Evolutionary conservation across 2,113 vertebrate genomes (phyloP).

Genomic region (Odontesthes bonariensis): DNA sequence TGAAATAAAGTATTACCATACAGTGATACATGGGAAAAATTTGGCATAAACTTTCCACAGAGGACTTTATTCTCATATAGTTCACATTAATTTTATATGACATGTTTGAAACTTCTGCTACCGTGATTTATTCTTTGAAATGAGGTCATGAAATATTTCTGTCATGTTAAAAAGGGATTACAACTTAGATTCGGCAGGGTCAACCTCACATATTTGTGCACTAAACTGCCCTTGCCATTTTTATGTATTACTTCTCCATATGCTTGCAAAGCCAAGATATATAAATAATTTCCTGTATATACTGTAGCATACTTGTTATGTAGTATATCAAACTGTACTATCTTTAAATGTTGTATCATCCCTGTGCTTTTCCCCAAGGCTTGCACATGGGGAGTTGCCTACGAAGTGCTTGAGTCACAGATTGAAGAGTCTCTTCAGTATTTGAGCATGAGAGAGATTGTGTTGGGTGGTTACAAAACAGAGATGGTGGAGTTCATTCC

Average conservation of each 20-base stretch:
- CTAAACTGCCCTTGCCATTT: not conserved
- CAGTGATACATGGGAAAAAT: not conserved
- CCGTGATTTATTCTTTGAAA: not conserved
- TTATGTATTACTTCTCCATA: not conserved
- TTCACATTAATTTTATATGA: not conserved
- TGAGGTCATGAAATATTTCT: not conserved
- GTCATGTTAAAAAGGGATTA: not conserved
- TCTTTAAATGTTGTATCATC: not conserved
- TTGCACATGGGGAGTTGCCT: slow-evolving; percentile 95
- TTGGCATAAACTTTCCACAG: not conserved
- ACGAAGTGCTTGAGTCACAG: slow-evolving; percentile 88
- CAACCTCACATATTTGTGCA: not conserved
- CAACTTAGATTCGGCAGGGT: not conserved
- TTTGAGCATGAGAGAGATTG: slow-evolving; percentile 89
- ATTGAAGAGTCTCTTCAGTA: slow-evolving; percentile 88
- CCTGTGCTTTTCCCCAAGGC: slow-evolving; percentile 66
- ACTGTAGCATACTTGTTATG: not conserved
- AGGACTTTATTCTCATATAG: not conserved
- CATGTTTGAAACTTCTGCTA: not conserved
- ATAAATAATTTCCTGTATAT: not conserved
- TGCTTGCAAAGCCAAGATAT: not conserved
- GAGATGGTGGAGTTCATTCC: slow-evolving; percentile 87
- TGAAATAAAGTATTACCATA: not conserved
- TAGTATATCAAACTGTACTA: no score
- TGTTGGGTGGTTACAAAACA: slow-evolving; percentile 90